These are phyloP conservation scores for Bombus breviceps DNA, from an alignment of 1,140 invertebrate species.

Conservation along the genomic window DNA sequence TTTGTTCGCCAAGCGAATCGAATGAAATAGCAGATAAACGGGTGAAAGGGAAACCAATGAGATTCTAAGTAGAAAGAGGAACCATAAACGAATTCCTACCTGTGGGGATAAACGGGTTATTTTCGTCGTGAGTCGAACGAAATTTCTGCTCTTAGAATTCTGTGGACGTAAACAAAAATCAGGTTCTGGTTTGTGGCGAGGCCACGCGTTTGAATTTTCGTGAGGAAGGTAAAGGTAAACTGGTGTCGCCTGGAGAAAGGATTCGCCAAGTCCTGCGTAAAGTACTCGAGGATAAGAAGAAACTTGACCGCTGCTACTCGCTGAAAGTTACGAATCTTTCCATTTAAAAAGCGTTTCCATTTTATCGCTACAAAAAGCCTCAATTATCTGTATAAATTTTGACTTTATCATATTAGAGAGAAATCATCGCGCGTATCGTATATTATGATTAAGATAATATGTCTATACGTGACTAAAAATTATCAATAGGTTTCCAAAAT, in stretches of 20 bases:
- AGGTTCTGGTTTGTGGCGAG: conserved; percentile 17
- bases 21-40: not conserved
- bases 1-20: not conserved
- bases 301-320: no score
- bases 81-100: not conserved
- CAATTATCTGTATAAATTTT: no score
- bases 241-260: conserved; percentile 42
- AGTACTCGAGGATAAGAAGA: not conserved
- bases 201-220: conserved; percentile 23
- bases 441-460: no score
- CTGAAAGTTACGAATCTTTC: not conserved
- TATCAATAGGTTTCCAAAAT: no score
- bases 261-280: conserved; percentile 8
- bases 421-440: no score
- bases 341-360: not conserved
- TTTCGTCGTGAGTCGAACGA: not conserved
- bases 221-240: conserved; percentile 31
- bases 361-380: no score
- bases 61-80: not conserved
- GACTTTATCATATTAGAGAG: no score
- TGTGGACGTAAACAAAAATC: conserved; percentile 27
- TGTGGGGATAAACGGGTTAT: not conserved
- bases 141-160: conserved; percentile 28
- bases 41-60: conserved; percentile 4
- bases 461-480: no score